Evolutionary conservation across 2,113 vertebrate genomes (phyloP).

Genomic region (Epinephelus lanceolatus): DNA sequence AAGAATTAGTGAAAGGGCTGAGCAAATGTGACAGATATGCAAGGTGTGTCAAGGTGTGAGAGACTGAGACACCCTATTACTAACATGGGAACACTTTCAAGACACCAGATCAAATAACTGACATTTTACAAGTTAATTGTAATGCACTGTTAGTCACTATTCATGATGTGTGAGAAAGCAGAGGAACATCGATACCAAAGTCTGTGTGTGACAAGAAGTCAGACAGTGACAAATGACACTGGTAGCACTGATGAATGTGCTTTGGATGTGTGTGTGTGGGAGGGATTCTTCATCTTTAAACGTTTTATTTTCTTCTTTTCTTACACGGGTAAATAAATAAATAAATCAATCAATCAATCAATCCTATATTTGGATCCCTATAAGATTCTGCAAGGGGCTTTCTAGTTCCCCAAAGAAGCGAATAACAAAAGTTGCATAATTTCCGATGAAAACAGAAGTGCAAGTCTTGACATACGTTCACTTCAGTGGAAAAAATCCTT

Average conservation of each 20-base stretch:
- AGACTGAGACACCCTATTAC: conserved; percentile 36
- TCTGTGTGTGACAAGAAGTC: background rate
- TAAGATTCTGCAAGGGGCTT: too few species aligned
- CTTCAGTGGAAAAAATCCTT: too few species aligned
- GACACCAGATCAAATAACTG: conserved; percentile 7
- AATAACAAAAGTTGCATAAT: too few species aligned
- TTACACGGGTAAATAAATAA: too few species aligned
- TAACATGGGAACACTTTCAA: conserved; percentile 53
- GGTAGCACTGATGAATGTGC: background rate
- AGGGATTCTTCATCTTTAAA: background rate
- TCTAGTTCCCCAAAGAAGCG: too few species aligned
- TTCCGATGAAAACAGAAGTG: too few species aligned
- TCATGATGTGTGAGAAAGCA: conserved; percentile 3
- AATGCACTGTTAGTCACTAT: conserved; percentile 33
- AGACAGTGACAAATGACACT: too few species aligned
- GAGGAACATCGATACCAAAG: conserved; percentile 13
- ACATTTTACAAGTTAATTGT: conserved; percentile 2
- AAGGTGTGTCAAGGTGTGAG: conserved; percentile 40
- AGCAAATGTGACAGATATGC: conserved; percentile 4
- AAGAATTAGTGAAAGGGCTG: background rate
- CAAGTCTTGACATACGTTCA: too few species aligned
- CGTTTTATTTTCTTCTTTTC: too few species aligned
- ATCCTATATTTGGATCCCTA: too few species aligned
- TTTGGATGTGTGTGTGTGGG: background rate
- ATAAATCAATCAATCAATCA: too few species aligned